Evolutionary conservation across 1,140 invertebrate species (phyloP).

Genomic region (Dendroctonus valens): DNA sequence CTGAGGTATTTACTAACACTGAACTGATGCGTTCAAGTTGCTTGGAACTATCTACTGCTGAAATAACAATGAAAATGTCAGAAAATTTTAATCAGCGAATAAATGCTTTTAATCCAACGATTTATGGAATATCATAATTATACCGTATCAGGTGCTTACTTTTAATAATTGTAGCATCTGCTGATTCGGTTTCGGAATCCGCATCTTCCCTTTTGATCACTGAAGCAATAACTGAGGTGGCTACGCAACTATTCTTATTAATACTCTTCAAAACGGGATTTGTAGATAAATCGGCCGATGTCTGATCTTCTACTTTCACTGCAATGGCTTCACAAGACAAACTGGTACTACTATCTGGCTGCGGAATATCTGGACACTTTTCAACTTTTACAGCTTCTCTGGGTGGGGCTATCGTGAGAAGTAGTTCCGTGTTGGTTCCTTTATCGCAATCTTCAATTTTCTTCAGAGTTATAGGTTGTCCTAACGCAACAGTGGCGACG

Average conservation of each 20-base stretch:
- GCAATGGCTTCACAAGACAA: conserved; percentile 35
- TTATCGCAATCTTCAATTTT: conserved; percentile 44
- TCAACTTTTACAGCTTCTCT: conserved; percentile 36
- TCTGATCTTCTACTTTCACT: conserved; percentile 31
- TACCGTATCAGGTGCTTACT: conserved; percentile 4
- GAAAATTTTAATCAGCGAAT: no score
- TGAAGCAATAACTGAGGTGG: conserved; percentile 47
- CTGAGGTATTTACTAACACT: conserved; percentile 47
- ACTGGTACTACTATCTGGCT: conserved; percentile 45
- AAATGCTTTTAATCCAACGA: no score
- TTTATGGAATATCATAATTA: no score
- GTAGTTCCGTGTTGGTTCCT: conserved; percentile 42
- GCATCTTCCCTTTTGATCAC: conserved; percentile 36
- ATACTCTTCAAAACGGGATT: conserved; percentile 36
- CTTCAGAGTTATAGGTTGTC: conserved; percentile 47
- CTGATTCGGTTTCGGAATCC: neutral
- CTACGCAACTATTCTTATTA: conserved; percentile 43
- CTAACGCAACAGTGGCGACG: conserved; percentile 45
- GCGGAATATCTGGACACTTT: conserved; percentile 36
- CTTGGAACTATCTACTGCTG: conserved; percentile 26
- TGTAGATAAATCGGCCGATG: conserved; percentile 21
- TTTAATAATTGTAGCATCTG: conserved; percentile 13
- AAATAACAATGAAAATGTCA: no score
- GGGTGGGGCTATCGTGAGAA: conserved; percentile 46
- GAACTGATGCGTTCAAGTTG: conserved; percentile 43